Evolutionary conservation across 2,797 vertebrate species (phyloP), one percentile per base, ranked within the genome.

Genomic region (Tragopan temminckii): DNA sequence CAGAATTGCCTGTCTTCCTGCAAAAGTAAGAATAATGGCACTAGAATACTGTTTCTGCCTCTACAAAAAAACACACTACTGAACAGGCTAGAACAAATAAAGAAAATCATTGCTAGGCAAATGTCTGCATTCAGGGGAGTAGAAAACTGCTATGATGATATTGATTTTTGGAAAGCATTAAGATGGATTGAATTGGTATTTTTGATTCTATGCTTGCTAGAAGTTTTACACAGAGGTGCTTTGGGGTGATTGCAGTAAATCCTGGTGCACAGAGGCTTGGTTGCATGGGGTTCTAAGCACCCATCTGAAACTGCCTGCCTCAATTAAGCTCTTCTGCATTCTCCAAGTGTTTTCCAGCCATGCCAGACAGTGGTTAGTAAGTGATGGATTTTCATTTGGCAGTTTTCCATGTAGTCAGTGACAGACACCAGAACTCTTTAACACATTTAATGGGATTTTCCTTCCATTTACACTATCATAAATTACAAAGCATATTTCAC

Each of bases 401-500:
- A 80, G 83, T 68, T 94, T 89, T 80, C 91, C 48, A 11, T 40
- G 64, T 40, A 85, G 74, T 89, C 90, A 86, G 91, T 58, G 85
- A 97, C 79, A 96, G 95, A 97, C 97, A 93, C 93, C 91, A 96
- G 89, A 96, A 95, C 95, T 95, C 83, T 97, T 93, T 91, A 97
- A 97, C 97, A 98, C 96, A 96, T 97, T 97, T 98, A 98, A 98
- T 97, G 95, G 90, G 85, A 94, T 97, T 96, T 97, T 96, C 95
- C 94, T 98, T 98, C 97, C 96, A 97, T 98, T 97, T 97, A 98
- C 97, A 97, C 95, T 85, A 96, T 97, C 97, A 97, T 98, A 98
- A 98, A 97, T 98, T 98, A 98, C 98, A 98, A 98, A 98, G 97
- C 97, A 97, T 97, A 94, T 95, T 97, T 97, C 97, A 98, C 98